Base-by-base conservation (phyloP, 2,113 vertebrate species). In the Syngnathus floridae region DNA sequence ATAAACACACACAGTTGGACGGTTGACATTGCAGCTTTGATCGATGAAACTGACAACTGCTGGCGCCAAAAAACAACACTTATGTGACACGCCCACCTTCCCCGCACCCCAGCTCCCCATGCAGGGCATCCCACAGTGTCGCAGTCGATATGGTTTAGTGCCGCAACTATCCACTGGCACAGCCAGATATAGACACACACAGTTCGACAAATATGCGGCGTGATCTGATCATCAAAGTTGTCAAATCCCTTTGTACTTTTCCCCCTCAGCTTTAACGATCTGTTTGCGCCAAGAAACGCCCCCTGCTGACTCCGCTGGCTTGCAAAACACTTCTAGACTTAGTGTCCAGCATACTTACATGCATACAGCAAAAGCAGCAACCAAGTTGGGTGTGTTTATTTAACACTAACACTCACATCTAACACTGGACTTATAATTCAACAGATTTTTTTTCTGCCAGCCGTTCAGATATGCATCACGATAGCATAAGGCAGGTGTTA, bases 101-200 rank as follows among this genome's bases (percentile, higher is more conserved):
- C 75, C 26, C 54, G 13, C 19, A 7, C 26, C 54, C 54, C 19
- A 2, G 19, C 83, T 73, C 73, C 71, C 71, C 72, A 75, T 58
- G 83, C 84, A 75, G 74, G 74, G 81, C 82, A 76, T 84, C 82
- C 82, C 76, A 71, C 70, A 69, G 82, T 6, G 78, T 64, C 72
- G 67, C 73, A 78, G 78, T 88, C 85, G 81, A 87, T 88, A 84
- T 74, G 76, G 78, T 81, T 86, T 88, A 85, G 82, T 84, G 76
- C 79, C 69, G 78, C 78, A 82, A 84, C 52, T 48, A 73, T 73
- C 80, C 69, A 65, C 64, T 36, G 51, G 66, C 31, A 48, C 37
- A 54, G 26, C 13, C 54, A 14, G 13, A 35, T 17, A 54, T 38
- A 62, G 61, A 58, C 55, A 65, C 36, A 66, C 60, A 57, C 46